phyloP scores from a whole-genome alignment of 2,888 invertebrate species.

The Drosophila melanosoma region DNA sequence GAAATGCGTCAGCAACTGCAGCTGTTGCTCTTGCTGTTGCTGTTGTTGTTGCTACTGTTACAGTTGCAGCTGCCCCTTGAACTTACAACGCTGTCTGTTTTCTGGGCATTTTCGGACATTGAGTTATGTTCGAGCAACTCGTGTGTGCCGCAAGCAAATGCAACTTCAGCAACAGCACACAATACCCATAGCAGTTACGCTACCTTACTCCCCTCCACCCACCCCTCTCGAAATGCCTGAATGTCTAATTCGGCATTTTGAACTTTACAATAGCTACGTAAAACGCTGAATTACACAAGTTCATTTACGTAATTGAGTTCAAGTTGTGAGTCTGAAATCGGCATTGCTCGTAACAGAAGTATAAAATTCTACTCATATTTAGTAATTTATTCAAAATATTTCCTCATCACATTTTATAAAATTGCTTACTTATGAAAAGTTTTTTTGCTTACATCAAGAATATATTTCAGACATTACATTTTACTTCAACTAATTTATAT shows the following conservation, averaged over 20 bases:
- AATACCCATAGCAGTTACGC: too few species aligned
- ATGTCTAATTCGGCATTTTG: neutral
- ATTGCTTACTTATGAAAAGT: neutral
- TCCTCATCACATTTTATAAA: neutral
- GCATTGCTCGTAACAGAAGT: neutral
- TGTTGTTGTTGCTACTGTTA: neutral
- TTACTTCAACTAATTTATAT: neutral
- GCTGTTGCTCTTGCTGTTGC: conserved; percentile 9
- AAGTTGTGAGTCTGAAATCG: too few species aligned
- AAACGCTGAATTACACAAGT: neutral
- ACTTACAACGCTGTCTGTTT: conserved; percentile 2
- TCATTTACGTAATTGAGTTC: neutral
- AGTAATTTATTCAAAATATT: neutral
- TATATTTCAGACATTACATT: neutral
- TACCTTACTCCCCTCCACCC: neutral
- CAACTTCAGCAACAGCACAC: conserved; percentile 42
- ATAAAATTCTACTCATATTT: neutral
- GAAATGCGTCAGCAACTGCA: conserved; percentile 44
- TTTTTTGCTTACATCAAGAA: neutral
- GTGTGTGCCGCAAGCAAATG: conserved; percentile 49
- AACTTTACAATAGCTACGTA: neutral
- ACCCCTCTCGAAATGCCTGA: neutral
- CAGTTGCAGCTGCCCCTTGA: conserved; percentile 10
- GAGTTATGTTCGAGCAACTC: conserved; percentile 68
- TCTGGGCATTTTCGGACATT: conserved; percentile 53